Evolutionary conservation across 2,113 vertebrate genomes (phyloP), one percentile per base, ranked within the genome.

Genomic region (Callionymus lyra): DNA sequence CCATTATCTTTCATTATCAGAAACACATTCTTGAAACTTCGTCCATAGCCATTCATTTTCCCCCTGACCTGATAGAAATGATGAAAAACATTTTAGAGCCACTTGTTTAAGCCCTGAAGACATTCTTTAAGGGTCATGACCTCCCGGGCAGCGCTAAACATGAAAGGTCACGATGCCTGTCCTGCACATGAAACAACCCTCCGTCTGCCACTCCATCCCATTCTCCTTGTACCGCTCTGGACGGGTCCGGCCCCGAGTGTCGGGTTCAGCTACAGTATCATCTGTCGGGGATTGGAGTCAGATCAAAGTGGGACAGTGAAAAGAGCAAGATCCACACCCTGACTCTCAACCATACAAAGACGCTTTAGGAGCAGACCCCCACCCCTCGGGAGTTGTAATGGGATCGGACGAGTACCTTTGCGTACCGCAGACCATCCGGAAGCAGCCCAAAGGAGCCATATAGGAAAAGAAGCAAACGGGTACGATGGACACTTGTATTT

Each of bases 281-380:
- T 35, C 64, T 82, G 70, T 72, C 79, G 57, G 51, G 65, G 47
- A 63, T 34, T 71, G 77, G 73, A 73, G 37, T 62, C 57, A 72
- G 69, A 80, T 84, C 80, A 84, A 84, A 84, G 77, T 53, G 54
- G 63, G 59, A 68, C 44, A 36, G 67, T 65, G 63, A 81, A 84
- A 82, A 77, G 77, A 76, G 38, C 45, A 55, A 53, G 72, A 69
- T 79, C 76, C 69, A 74, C 74, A 71, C 81, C 78, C 62, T 38
- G n/a, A 64, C 58, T 71, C 53, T 53, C 49, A 47, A 66, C 35
- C 33, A 10, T 67, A 68, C 76, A 80, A 77, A 70, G 70, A 56
- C 44, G 63, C 50, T 27, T 44, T 58, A 60, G 63, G 46, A 74
- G 67, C 63, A 50, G 59, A 59, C 41, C 54, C 50, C 39, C 32